A percentile compares a stretch with the other conserved stretches of the same genome.
phyloP scores from a whole-genome alignment of 2,113 vertebrate genomes.

The Nestor notabilis region DNA sequence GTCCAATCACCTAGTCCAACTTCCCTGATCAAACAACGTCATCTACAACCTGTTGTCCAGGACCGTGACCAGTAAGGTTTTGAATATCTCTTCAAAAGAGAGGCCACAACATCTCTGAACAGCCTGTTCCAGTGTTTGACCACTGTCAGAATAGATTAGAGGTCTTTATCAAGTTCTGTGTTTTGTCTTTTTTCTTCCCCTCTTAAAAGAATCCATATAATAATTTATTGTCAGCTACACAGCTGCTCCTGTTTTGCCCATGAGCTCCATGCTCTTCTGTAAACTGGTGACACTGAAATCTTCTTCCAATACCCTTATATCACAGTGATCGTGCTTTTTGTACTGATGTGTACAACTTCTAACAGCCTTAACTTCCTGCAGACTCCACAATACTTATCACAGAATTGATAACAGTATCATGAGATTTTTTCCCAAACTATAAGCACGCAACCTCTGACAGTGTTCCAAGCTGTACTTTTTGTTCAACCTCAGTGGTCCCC shows the following conservation, averaged over 20 bases:
- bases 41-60: accelerated
- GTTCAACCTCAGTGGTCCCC: background rate
- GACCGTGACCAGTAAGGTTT: background rate
- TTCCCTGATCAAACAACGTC: background rate
- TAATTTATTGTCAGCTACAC: background rate
- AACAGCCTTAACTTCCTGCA: background rate
- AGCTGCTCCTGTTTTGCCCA: background rate
- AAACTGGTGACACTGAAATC: background rate
- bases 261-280: background rate
- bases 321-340: background rate
- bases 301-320: accelerated
- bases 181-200: background rate
- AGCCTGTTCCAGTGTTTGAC: background rate
- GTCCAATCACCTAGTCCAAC: background rate
- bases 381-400: background rate
- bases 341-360: background rate
- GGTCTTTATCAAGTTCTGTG: background rate
- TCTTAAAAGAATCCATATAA: background rate
- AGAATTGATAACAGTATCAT: background rate
- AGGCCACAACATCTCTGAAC: background rate
- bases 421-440: background rate
- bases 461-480: background rate
- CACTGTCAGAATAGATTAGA: background rate
- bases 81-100: background rate
- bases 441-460: background rate